phyloP scores from a whole-genome alignment of 2,797 vertebrate species.

The Serranus cabrilla region DNA sequence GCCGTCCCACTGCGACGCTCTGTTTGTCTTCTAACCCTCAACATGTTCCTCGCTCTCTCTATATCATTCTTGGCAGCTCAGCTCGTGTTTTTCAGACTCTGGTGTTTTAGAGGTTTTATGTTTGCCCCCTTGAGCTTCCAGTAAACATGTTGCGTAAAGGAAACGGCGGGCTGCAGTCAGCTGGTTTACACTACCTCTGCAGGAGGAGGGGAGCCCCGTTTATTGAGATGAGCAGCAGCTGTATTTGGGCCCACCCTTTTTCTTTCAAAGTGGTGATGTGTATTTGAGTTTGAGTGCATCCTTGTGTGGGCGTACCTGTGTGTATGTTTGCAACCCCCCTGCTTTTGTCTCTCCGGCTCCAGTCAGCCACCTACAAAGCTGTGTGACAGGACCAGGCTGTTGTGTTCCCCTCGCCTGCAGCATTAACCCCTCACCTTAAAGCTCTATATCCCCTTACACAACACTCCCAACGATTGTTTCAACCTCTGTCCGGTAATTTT shows the following conservation, averaged over 20 bases:
- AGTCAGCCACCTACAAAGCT: slow-evolving; percentile 74
- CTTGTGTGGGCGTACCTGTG: slow-evolving; percentile 51
- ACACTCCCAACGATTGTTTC: slow-evolving; percentile 34
- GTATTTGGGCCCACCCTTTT: slow-evolving; percentile 80
- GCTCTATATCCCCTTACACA: slow-evolving; percentile 34
- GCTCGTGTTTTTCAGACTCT: slow-evolving; percentile 22
- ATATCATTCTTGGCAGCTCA: slow-evolving; percentile 36
- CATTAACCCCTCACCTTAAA: slow-evolving; percentile 67
- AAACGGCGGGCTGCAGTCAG: slow-evolving; percentile 50
- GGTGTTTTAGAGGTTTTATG: slow-evolving; percentile 51
- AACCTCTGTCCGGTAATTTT: slow-evolving; percentile 47
- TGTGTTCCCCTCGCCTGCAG: slow-evolving; percentile 37
- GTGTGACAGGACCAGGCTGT: slow-evolving; percentile 66
- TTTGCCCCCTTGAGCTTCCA: slow-evolving; percentile 67
- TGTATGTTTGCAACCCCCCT: slow-evolving; percentile 45
- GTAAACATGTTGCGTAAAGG: slow-evolving; percentile 79
- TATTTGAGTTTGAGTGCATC: slow-evolving; percentile 39
- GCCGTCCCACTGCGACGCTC: slow-evolving; percentile 31
- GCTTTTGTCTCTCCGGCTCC: slow-evolving; percentile 63
- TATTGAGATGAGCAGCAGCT: slow-evolving; percentile 87
- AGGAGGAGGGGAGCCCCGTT: slow-evolving; percentile 67
- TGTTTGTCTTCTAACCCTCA: slow-evolving; percentile 50
- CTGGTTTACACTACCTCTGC: slow-evolving; percentile 79
- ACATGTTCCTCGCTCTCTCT: slow-evolving; percentile 40
- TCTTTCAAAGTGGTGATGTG: slow-evolving; percentile 59